Evolutionary conservation across 1,140 invertebrate species (phyloP), one percentile per base, ranked within the genome.

Genomic region (Olivierus martensii): DNA sequence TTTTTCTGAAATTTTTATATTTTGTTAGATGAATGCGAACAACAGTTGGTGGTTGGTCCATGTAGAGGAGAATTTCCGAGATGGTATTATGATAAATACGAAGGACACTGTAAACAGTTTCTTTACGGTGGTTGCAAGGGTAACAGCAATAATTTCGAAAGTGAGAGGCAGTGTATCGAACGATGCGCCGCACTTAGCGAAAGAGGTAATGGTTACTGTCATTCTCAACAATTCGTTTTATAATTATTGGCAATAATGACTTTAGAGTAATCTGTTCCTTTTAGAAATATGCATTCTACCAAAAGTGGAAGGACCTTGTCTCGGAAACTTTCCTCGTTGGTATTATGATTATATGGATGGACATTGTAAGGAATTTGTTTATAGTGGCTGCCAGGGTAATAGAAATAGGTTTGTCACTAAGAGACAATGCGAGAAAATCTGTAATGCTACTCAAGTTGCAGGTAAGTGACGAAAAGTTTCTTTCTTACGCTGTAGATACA

Each of bases 61-160:
- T 95, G 90, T 63, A 75, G 75, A 48, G 78, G 85, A 59, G 90
- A 88, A 63, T 77, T 75, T 15, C 69, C 77, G 50, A 75, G 80
- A 47, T 96, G 84, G 82, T 92, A 84, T 71, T 95, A 79, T 67
- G 84, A 96, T 66, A 79, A 79, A 0, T 77, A 75, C 59, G 74
- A 79, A 14, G 73, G 76, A 39, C 65, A 70, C 21, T 92, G 88
- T 63, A 69, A 76, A 55, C 76, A 78, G 57, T 92, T 91, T 64
- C 80, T 80, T 52, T 92, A 84, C 63, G 70, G 71, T 35, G 70
- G 69, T 3, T 91, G 87, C 66, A 78, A 88, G 53, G 59, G 59
- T 10, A 97, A 94, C 65, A 80, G 78, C 55, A 93, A 95, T 67
- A 81, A 82, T 57, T 98, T 94, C 67, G 77, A 83, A 47, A 82